Percentiles rank a stretch among this genome's conserved stretches.
These are phyloP conservation scores for Ctenomys sociabilis DNA, from an alignment of 2,113 vertebrate species.

Conservation along the genomic window DNA sequence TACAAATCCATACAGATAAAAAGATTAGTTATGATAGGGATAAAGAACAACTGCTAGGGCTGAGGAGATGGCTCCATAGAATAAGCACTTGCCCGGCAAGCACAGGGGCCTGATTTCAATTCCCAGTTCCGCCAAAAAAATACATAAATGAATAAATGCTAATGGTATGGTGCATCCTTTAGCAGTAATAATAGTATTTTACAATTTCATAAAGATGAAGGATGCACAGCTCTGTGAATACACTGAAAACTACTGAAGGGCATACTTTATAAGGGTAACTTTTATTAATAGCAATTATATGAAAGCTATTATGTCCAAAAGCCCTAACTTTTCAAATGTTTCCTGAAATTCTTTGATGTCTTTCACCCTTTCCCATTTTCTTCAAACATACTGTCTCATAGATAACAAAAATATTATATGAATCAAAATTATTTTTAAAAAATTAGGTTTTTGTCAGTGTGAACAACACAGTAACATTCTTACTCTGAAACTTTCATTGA, in stretches of 20 bases:
- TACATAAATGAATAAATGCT: neutral
- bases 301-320: neutral
- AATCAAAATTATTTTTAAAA: neutral
- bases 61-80: too few relatives aligned
- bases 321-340: neutral
- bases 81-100: too few relatives aligned
- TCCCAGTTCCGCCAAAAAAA: too few relatives aligned
- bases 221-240: neutral
- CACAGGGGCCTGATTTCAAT: too few relatives aligned
- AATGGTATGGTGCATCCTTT: neutral
- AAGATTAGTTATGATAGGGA: neutral
- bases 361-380: neutral
- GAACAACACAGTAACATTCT: neutral
- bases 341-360: neutral
- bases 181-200: neutral
- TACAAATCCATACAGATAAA: neutral
- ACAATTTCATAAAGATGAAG: neutral
- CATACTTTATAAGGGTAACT: neutral
- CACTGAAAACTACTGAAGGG: neutral
- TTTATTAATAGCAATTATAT: neutral
- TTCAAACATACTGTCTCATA: neutral
- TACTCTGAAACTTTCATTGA: constrained; percentile 3
- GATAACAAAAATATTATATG: neutral
- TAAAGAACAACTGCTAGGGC: neutral
- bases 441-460: neutral